phyloP scores from a whole-genome alignment of 2,113 vertebrate genomes.

The Nyctereutes procyonoides region DNA sequence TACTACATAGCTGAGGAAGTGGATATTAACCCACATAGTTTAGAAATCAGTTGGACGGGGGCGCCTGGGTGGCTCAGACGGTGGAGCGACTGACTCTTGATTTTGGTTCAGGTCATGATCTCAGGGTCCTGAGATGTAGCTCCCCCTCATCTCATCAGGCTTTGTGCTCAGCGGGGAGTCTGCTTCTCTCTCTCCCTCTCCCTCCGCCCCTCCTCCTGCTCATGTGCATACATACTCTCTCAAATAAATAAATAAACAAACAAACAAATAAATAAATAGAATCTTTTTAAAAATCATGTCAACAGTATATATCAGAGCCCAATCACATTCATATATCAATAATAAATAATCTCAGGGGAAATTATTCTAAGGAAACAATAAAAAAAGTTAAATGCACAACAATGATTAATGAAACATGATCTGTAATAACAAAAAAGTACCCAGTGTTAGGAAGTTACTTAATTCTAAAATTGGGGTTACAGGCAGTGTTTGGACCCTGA shows the following conservation, averaged over 20 bases:
- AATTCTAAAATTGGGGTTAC: background rate
- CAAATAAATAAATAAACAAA: background rate
- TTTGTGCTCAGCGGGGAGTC: background rate
- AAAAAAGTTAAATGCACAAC: conserved; percentile 20
- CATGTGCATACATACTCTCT: background rate
- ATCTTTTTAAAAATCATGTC: background rate
- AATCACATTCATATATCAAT: background rate
- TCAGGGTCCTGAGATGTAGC: background rate
- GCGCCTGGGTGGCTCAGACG: background rate
- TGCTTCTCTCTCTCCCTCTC: background rate
- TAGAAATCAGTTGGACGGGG: background rate
- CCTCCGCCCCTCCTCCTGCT: background rate
- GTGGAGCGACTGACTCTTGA: background rate
- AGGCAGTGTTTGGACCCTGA: background rate
- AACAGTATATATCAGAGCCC: background rate
- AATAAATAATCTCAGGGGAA: background rate
- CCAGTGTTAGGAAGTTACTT: background rate
- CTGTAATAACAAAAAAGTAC: background rate
- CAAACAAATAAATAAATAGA: background rate
- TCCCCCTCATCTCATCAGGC: background rate
- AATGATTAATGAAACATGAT: background rate
- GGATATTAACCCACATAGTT: background rate
- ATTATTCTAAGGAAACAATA: conserved; percentile 41
- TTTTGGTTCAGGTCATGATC: background rate
- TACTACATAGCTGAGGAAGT: background rate